Base-by-base conservation (phyloP, 2,888 invertebrate genomes). In the Acanthosepion esculentum region DNA sequence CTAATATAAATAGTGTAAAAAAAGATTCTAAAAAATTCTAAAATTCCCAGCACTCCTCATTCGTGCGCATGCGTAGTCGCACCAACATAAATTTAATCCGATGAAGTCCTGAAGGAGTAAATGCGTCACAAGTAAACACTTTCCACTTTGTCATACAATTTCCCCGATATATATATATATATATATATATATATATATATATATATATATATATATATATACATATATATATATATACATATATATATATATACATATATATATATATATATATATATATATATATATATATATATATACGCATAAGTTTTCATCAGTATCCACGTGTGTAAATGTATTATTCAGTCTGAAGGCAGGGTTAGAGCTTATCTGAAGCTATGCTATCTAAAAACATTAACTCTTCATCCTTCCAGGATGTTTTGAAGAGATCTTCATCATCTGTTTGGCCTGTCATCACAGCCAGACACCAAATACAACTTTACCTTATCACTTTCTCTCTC, bases 381-480 rank as follows among this genome's bases (percentile, higher is more conserved):
- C n/a, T n/a, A 78, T 78, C 78, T 78, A 78, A 78, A 78, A 78
- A 78, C 78, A 78, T 78, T 78, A 78, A 78, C 78, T 78, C 78
- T 78, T 78, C 78, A 33, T 33, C 20, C 78, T 33, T 78, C 78
- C 78, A 78, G 78, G n/a, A 78, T 78, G 78, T 78, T 78, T 78
- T 15, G 33, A 78, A 78, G 78, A 78, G 78, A 78, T 78, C n/a
- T 78, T 78, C 78, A 78, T 78, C 29, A 78, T 33, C 78, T 15
- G 33, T 78, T 78, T n/a, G 33, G 6, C 33, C 15, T n/a, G 78
- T 15, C n/a, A 23, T n/a, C 78, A 78, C 78, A 78, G n/a, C n/a
- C 78, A 78, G 78, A 78, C 64, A n/a, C 78, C n/a, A n/a, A 78
- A 78, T 33, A n/a, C 10, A 78, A 33, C 15, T 18, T 78, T 23